Evolutionary conservation across 1,140 invertebrate species (phyloP), one percentile per base, ranked within the genome.

Genomic region (Sinonovacula constricta): DNA sequence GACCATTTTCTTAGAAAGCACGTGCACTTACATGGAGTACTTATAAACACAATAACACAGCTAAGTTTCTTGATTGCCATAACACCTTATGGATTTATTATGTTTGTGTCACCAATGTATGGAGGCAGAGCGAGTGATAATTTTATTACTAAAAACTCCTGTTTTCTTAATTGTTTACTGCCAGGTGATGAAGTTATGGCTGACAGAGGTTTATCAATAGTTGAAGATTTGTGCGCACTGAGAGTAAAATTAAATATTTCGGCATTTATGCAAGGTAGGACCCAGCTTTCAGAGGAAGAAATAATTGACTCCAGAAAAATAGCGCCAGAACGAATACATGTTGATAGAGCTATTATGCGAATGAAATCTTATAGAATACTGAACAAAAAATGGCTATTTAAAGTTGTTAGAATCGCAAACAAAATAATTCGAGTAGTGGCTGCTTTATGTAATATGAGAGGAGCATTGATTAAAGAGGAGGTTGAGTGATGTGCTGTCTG

Each of bases 21-120:
- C n/a, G 72, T 26, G 56, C 62, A 15, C 33, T 72, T 10, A 85
- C 79, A 22, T 83, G 72, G 63, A 77, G 69, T 15, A 63, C 36
- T n/a, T 84, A 85, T 68, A 84, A 83, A 49, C 51, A 45, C 28
- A 59, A 82, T 53, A 82, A 85, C 54, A 84, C 84, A 15, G 49
- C 60, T 14, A 90, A 90, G 65, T 85, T 83, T 79, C n/a, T 72
- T 90, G 14, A 75, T 89, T 24, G 87, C 78, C n/a, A 87, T 85
- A 53, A 83, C 85, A 30, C 87, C 87, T 24, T 81, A 83, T 62
- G 88, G 87, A 15, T 68, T 77, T 28, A 82, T 89, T n/a, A 83
- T 72, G 53, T 89, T 77, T 74, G 65, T 88, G 18, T 88, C 88
- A 14, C 75, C 83, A 75, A 75, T 79, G n/a, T 88, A 76, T 69